Evolutionary conservation across 2,888 invertebrate genomes (phyloP).

Genomic region (Leptinotarsa peninsularis): DNA sequence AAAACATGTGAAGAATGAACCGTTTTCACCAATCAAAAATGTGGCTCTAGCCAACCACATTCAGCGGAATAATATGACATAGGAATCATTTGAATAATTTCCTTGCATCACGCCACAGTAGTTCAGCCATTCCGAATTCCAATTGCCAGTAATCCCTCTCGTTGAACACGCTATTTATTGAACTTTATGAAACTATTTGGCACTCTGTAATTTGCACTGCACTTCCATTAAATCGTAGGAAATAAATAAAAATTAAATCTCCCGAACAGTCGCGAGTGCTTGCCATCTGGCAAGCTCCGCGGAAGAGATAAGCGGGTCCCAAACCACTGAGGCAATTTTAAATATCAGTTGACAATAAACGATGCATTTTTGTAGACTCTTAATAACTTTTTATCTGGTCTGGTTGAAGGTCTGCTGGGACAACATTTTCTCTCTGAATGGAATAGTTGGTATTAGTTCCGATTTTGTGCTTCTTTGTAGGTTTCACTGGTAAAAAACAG

Average conservation of each 20-base stretch:
- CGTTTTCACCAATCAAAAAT: no score
- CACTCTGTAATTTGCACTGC: conserved; percentile 3
- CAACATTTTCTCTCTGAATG: conserved; percentile 25
- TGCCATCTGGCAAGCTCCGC: conserved; percentile 41
- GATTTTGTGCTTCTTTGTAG: background rate
- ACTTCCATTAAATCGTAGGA: conserved; percentile 9
- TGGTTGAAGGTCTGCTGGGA: conserved; percentile 28
- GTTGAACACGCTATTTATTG: background rate
- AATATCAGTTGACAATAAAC: conserved; percentile 49
- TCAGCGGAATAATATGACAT: background rate
- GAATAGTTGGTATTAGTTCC: background rate
- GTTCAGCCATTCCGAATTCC: background rate
- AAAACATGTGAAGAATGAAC: no score
- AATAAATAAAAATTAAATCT: conserved; percentile 43
- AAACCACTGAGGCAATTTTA: conserved; percentile 48
- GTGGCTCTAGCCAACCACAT: background rate
- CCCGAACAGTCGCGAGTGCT: conserved; percentile 29
- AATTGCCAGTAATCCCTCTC: background rate
- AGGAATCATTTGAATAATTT: background rate
- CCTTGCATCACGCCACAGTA: background rate
- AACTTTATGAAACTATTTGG: conserved; percentile 5
- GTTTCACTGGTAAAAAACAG: no score
- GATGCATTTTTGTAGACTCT: conserved; percentile 42
- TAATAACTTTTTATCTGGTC: conserved; percentile 44
- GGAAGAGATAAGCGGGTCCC: conserved; percentile 46